A percentile compares a stretch with the other conserved stretches of the same genome.
phyloP scores from a whole-genome alignment of 2,797 vertebrate species.

The Meda fulgida region DNA sequence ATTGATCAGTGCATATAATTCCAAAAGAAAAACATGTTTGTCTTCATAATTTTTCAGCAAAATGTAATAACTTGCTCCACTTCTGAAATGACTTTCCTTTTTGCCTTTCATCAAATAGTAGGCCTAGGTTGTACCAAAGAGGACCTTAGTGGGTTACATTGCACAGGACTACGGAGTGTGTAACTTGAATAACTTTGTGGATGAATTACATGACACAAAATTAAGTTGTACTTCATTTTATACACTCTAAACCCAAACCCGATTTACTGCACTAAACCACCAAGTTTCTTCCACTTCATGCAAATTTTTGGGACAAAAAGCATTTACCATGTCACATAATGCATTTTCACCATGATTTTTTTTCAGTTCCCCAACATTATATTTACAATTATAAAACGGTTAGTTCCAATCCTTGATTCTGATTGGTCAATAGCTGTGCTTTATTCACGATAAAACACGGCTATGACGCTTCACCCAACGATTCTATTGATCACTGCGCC shows the following conservation, averaged over 20 bases:
- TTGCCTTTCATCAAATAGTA: slow-evolving; percentile 13
- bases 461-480: too few relatives aligned
- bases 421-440: too few relatives aligned
- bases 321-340: not conserved
- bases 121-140: not conserved
- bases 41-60: not conserved
- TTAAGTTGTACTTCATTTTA: not conserved
- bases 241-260: not conserved
- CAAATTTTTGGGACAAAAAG: not conserved
- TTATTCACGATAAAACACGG: too few relatives aligned
- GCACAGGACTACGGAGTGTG: not conserved
- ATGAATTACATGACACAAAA: not conserved
- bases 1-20: slow-evolving; percentile 14
- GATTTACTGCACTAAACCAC: not conserved
- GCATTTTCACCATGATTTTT: not conserved
- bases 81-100: slow-evolving; percentile 1
- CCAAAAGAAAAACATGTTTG: slow-evolving; percentile 15
- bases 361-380: not conserved
- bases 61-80: slow-evolving; percentile 2
- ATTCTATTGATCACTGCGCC: too few relatives aligned
- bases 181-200: slow-evolving; percentile 1
- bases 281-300: not conserved
- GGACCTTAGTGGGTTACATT: not conserved
- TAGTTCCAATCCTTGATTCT: too few relatives aligned
- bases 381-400: too few relatives aligned